These are phyloP conservation scores for Marronus borbonicus DNA, from an alignment of 2,888 invertebrate species.

Conservation along the genomic window DNA sequence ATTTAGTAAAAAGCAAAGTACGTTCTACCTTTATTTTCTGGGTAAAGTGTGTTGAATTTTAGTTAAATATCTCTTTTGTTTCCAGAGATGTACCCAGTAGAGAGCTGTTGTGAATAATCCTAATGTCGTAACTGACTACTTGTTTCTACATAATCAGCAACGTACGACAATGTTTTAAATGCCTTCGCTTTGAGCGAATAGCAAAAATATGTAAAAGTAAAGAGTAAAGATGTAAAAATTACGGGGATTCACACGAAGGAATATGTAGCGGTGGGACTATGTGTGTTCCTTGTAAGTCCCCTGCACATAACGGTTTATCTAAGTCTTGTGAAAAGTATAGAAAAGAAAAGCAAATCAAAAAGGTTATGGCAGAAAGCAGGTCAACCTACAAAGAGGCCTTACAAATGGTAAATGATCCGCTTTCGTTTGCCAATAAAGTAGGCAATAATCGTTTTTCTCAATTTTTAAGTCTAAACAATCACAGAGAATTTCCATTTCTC, in stretches of 20 bases:
- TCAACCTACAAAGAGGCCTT: not conserved
- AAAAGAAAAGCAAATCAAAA: conserved; percentile 5
- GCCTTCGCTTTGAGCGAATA: not conserved
- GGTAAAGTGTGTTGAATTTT: too few species aligned
- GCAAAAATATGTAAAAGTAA: not conserved
- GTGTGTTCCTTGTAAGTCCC: not conserved
- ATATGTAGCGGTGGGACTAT: not conserved
- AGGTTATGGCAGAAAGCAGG: not conserved
- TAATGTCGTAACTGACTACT: too few species aligned
- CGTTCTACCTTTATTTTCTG: too few species aligned
- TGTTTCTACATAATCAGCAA: too few species aligned
- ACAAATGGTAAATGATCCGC: not conserved
- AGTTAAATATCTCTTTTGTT: too few species aligned
- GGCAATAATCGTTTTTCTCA: not conserved
- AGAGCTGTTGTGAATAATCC: too few species aligned
- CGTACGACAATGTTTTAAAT: too few species aligned
- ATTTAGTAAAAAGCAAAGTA: too few species aligned
- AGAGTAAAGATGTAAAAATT: not conserved
- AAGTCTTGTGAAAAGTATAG: not conserved
- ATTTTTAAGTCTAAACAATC: not conserved
- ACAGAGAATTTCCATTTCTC: not conserved
- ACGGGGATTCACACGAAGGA: not conserved
- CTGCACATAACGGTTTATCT: not conserved
- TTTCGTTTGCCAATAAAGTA: not conserved
- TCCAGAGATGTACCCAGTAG: too few species aligned